Evolutionary conservation across 2,888 invertebrate genomes (phyloP), one percentile per base, ranked within the genome.

Genomic region (Parnassius glacialis): DNA sequence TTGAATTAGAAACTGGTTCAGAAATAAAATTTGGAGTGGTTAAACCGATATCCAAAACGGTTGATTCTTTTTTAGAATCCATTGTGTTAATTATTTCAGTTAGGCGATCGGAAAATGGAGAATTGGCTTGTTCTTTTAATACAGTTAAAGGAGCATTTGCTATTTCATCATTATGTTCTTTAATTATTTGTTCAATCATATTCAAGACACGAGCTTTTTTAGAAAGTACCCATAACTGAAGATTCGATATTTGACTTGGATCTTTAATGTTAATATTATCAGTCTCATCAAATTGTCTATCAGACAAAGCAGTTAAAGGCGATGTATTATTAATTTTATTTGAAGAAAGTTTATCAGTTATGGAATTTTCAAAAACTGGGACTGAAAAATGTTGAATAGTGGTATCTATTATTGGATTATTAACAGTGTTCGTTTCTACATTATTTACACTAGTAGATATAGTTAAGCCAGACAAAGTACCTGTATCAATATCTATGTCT

Each of bases 171-270:
- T 92, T 87, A 67, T 92, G 91, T 70, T 85, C 82, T 70, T 80
- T 78, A 70, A 92, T 84, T 52, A 92, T 73, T 64, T 91, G 86
- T 83, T 92, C 91, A 61, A 92, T 92, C 85, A 91, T 90, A 77
- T 90, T 83, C 64, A 92, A 80, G 65, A 92, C 87, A 67, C 81
- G 82, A 65, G 92, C 91, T 80, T 90, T 88, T 74, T 87, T 89
- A n/a, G 91, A 88, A 65, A 92, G 74, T 68, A 91, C 78, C 88
- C 85, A 88, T 67, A 91, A 71, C 68, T 91, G 87, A 57, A 87
- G 67, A 50, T 82, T 84, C 50, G 90, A 85, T 67, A 90, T 68
- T 66, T 83, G 80, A 74, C 70, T 81, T 52, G 82, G 81, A 67
- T 86, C 78, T 65, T 79, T 76, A 57, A 80, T 67, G 51, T 74